Base-by-base conservation (phyloP, 2,797 vertebrate species). In the Phataginus tetradactyla region DNA sequence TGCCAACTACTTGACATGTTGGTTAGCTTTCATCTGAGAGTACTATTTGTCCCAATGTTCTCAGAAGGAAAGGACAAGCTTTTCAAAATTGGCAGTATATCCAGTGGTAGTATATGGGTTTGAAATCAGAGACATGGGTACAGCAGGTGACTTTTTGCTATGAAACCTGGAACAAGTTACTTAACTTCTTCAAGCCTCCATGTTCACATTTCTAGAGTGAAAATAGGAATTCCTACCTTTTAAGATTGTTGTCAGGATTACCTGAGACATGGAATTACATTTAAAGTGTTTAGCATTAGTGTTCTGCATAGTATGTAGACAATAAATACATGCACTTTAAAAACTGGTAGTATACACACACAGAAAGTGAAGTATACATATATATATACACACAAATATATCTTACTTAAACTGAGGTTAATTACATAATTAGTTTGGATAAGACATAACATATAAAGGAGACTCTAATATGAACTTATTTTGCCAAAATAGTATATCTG, bases 241-340 rank as follows among this genome's bases (percentile, higher is more conserved):
- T 5, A 45, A 53, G 39, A 57, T 4, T 66, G 29, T 34, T 37
- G 18, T 32, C 64, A 86, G 49, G 68, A 86, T 83, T 78, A 86
- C 9, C 37, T 8, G 23, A 86, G 49, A 86, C 39, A 83, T 0
- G 32, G 17, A 81, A 81, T 45, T 85, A 8, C 72, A 90, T 23
- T 77, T 86, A 64, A 63, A 75, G 45, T 66, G 55, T 45, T 71
- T 57, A 81, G 53, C 8, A 94, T 21, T 53, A 80, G 57, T 49
- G 29, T 74, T 88, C 59, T 94, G 21, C 34, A 18, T 53, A 80
- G 29, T 42, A 59, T 42, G 13, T 32, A n/a, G 12, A 81, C 2
- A 81, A 72, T 29, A 90, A 93, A 90, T 92, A 91, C 17, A 68
- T 11, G 4, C 55, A 61, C 55, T 92, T 69, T 91, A 72, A 94